Base-by-base conservation (phyloP, 1,140 invertebrate species). In the Cherax quadricarinatus region DNA sequence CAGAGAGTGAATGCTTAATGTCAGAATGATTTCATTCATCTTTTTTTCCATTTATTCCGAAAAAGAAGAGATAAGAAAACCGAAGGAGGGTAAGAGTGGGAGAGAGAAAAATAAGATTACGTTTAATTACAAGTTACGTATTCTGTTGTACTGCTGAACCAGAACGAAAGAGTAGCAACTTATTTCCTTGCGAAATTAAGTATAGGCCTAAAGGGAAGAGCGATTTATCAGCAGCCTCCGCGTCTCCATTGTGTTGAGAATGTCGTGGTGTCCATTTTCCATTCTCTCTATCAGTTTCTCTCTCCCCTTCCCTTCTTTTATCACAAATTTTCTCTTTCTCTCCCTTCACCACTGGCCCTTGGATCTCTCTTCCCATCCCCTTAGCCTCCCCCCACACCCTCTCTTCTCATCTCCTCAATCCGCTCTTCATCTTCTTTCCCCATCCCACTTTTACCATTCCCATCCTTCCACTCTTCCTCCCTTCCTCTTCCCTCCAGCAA, bases 181-280 rank as follows among this genome's bases (percentile, higher is more conserved):
- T 21, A 53, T 18, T 9, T 49, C 24, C 82, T 75, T 60, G 49
- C 81, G 66, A 84, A 82, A 78, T 90, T 62, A 84, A 90, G 81
- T 73, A 75, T 90, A 90, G 88, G 88, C 88, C 82, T 90, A 90
- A 62, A 84, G 60, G 88, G 88, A 75, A 89, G 60, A 5, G 88
- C 84, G 70, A 90, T 90, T 82, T 60, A 90, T 90, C 88, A 90
- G 88, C 48, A 82, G 80, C 53, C 79, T 49, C 7, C 66, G 10
- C n/a, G 24, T 75, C 78, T 81, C 88, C 83, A 66, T 82, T 51
- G 18, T 85, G 88, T 73, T 60, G 80, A 85, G 88, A 90, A 90
- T 90, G 88, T 81, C 60, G 48, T 48, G 48, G 88, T 84, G 30
- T 41, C 30, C 30, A 41, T 41, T 2, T 41, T 2, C 30, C 30